Evolutionary conservation across 2,113 vertebrate genomes (phyloP).

Genomic region (Ctenomys sociabilis): DNA sequence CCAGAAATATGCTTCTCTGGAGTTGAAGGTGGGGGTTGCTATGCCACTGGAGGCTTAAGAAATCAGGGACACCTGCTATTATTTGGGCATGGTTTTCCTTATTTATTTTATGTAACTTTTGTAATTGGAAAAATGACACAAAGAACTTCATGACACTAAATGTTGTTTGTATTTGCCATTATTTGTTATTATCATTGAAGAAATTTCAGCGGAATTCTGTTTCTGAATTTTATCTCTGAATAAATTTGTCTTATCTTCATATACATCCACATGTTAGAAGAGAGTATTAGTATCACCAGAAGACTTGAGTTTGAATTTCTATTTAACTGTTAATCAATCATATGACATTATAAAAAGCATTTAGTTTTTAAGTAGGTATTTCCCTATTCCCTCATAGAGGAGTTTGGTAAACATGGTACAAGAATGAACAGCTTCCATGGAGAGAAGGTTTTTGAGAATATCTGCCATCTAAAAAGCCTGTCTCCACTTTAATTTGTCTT

Average conservation of each 20-base stretch:
- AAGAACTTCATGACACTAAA: not conserved
- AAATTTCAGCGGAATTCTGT: not conserved
- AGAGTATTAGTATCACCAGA: not conserved
- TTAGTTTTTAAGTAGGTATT: not conserved
- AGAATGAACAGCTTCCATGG: not conserved
- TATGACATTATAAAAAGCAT: not conserved
- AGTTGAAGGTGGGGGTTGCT: not conserved
- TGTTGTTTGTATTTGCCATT: not conserved
- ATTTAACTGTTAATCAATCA: not conserved
- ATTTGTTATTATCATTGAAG: not conserved
- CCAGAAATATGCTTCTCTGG: not conserved
- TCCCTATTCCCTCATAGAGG: not conserved
- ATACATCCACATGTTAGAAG: not conserved
- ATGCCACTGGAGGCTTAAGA: not conserved
- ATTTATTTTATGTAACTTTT: slow-evolving; percentile 30
- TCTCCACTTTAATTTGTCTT: slow-evolving; percentile 59
- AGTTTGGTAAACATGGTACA: not conserved
- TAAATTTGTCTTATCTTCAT: not conserved
- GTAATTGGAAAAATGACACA: not conserved
- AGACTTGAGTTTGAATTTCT: not conserved
- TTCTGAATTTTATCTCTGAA: slow-evolving; percentile 57
- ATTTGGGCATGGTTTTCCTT: not conserved
- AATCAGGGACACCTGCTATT: not conserved
- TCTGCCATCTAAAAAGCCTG: not conserved
- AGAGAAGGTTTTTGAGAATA: not conserved